These are phyloP conservation scores for Propsilocerus akamusi DNA, from an alignment of 1,140 invertebrate genomes.

Conservation along the genomic window DNA sequence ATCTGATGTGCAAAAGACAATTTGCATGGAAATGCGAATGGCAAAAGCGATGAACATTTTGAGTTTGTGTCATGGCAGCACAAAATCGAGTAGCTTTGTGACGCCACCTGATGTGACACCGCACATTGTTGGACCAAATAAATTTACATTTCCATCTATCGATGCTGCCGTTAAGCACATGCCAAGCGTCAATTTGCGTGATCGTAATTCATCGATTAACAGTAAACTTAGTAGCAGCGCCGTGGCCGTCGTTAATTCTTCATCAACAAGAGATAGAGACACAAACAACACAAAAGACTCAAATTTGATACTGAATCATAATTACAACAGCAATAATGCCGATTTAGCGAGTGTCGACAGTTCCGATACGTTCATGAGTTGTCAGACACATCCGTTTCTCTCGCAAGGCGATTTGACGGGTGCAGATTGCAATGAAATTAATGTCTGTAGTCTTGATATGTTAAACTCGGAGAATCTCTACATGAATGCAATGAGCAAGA, in stretches of 20 bases:
- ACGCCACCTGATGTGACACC: constrained; percentile 6
- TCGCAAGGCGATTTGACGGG: constrained; percentile 66
- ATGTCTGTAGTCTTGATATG: constrained; percentile 19
- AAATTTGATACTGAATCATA: not conserved
- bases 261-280: constrained; percentile 20
- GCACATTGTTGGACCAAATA: not conserved
- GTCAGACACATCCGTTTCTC: constrained; percentile 83
- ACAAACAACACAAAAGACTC: constrained; percentile 8
- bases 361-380: constrained; percentile 87
- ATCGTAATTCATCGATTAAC: not conserved
- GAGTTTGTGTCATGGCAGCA: not conserved
- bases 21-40: constrained; percentile 53
- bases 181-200: constrained; percentile 2
- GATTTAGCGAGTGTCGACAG: constrained; percentile 61
- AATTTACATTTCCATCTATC: constrained; percentile 2
- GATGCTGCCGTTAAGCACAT: not conserved
- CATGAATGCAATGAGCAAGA: constrained; percentile 70
- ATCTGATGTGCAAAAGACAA: constrained; percentile 52
- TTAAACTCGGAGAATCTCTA: constrained; percentile 64
- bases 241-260: constrained; percentile 5
- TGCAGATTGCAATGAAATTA: constrained; percentile 29
- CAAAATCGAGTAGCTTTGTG: constrained; percentile 15
- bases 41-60: not conserved
- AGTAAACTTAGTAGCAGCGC: constrained; percentile 4
- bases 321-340: constrained; percentile 27